Percentiles rank a stretch among this genome's conserved stretches.
phyloP scores from a whole-genome alignment of 2,888 invertebrate species.

The Rhaphigaster nebulosa region DNA sequence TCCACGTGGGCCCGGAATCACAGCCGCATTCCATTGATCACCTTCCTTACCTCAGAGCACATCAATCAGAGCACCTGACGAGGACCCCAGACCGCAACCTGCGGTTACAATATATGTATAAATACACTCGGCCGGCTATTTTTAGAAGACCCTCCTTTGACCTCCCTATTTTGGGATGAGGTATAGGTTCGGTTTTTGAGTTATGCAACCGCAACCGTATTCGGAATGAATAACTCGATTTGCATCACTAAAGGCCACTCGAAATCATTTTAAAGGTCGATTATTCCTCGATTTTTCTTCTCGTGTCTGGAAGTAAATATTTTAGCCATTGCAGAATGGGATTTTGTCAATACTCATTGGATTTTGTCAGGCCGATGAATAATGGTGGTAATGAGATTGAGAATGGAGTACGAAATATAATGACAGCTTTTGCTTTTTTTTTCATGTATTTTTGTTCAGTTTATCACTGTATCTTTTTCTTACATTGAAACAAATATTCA shows the following conservation, averaged over 20 bases:
- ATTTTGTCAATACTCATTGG: not conserved
- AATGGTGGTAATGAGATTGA: not conserved
- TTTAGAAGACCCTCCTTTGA: not conserved
- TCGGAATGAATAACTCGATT: not conserved
- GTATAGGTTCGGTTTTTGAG: not conserved
- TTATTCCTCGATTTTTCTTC: constrained; percentile 4
- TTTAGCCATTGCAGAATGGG: not conserved
- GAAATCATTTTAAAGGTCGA: constrained; percentile 4
- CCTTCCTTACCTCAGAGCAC: not conserved
- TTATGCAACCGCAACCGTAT: constrained; percentile 37
- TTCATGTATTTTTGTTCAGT: not conserved
- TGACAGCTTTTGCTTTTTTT: not conserved
- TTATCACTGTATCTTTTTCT: not conserved
- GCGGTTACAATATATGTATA: constrained; percentile 31
- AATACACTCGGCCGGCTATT: not conserved
- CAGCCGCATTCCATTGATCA: not conserved
- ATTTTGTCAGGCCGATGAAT: not conserved
- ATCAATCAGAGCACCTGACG: not conserved
- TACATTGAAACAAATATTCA: no score
- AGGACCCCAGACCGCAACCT: constrained; percentile 10
- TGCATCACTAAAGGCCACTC: not conserved
- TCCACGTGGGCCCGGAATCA: not conserved
- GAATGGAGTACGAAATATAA: not conserved
- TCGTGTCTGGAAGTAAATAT: not conserved
- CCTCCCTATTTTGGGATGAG: constrained; percentile 34